Evolutionary conservation across 2,888 invertebrate genomes (phyloP).

Genomic region (Leucophora obtusa): DNA sequence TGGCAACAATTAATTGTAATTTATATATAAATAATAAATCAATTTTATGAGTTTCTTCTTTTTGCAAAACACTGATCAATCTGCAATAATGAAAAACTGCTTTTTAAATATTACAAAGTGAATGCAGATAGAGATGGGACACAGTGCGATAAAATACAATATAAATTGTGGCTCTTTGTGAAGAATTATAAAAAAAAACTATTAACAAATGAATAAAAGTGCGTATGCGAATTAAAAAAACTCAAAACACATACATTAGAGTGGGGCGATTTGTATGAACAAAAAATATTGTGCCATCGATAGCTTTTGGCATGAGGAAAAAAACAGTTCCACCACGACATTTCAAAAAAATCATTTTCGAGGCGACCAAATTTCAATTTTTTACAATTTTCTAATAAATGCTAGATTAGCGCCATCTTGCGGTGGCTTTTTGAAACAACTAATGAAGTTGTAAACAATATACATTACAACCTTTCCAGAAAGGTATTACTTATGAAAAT

Average conservation of each 20-base stretch:
- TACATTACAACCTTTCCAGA: no score
- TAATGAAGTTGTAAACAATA: no score
- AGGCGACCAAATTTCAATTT: no score
- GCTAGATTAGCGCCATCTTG: no score
- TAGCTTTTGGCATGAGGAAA: no score
- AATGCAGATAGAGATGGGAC: neutral
- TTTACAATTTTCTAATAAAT: no score
- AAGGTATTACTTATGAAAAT: no score
- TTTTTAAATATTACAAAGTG: constrained; percentile 14
- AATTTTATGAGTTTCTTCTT: constrained; percentile 28
- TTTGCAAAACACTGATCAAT: constrained; percentile 52
- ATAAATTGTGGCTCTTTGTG: neutral
- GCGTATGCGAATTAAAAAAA: constrained; percentile 2
- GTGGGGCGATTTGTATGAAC: no score
- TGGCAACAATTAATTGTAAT: constrained; percentile 47
- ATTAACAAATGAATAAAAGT: constrained; percentile 19
- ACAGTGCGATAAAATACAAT: neutral
- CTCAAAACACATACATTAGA: neutral
- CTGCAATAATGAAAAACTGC: constrained; percentile 12
- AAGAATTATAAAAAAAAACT: neutral
- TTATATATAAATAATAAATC: constrained; percentile 62
- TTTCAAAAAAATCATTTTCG: no score
- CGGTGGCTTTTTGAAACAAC: no score
- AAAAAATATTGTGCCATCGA: no score
- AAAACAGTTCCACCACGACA: no score